A percentile compares a stretch with the other conserved stretches of the same genome.
Conservation (phyloP, 1,140 invertebrate species). For the Thaumetopoea pityocampa region DNA sequence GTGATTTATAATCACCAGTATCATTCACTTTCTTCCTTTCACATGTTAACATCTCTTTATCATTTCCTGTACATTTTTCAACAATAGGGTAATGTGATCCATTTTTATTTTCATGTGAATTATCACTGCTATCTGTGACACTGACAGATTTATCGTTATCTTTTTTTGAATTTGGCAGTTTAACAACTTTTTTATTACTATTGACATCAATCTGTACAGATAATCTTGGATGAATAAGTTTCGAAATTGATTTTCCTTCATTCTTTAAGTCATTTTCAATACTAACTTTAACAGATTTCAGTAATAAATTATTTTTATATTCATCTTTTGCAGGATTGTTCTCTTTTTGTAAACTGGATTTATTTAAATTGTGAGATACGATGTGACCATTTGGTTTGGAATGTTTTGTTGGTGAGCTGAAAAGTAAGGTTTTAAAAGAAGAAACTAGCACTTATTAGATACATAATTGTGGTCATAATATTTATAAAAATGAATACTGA, state of each 20-base stretch:
- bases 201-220: constrained; percentile 47
- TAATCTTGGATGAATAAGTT: constrained; percentile 20
- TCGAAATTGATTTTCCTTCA: constrained; percentile 17
- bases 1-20: constrained; percentile 52
- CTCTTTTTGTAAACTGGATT: constrained; percentile 50
- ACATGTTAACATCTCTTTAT: constrained; percentile 1
- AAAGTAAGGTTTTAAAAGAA: constrained; percentile 25
- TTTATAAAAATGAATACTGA: not conserved
- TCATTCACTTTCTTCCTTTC: constrained; percentile 11
- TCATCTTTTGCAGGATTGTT: constrained; percentile 38
- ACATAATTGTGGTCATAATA: no score
- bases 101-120: constrained; percentile 1
- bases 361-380: constrained; percentile 14
- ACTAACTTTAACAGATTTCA: constrained; percentile 42
- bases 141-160: constrained; percentile 20
- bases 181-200: constrained; percentile 53
- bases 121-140: constrained; percentile 10
- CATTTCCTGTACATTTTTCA: constrained; percentile 21
- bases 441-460: constrained; percentile 5
- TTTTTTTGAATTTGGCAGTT: constrained; percentile 34
- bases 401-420: constrained; percentile 46
- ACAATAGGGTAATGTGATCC: constrained; percentile 12
- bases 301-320: not conserved
- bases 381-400: constrained; percentile 35
- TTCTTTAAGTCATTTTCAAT: constrained; percentile 41